phyloP scores from a whole-genome alignment of 2,888 invertebrate species.

The Neuroscelio doddi region DNA sequence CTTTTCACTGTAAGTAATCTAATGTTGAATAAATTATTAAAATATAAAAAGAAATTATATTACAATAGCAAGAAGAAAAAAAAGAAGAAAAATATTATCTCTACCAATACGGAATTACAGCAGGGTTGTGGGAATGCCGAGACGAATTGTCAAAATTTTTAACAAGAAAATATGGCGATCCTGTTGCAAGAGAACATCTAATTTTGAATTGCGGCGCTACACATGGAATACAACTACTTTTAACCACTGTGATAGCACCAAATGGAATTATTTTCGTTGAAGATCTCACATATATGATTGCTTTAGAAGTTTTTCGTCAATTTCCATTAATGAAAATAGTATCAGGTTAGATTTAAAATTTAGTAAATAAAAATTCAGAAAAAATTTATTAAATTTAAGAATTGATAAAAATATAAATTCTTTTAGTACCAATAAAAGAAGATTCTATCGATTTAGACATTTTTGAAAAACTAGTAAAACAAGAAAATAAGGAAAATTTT shows the following conservation, averaged over 20 bases:
- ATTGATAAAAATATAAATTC: conserved; percentile 6
- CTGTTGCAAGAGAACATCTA: conserved; percentile 73
- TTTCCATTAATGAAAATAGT: conserved; percentile 75
- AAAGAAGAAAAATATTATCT: conserved; percentile 68
- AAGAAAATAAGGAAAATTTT: conserved; percentile 62
- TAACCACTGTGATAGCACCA: conserved; percentile 75
- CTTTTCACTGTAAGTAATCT: too few species aligned
- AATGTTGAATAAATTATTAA: too few species aligned
- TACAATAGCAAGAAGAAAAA: conserved; percentile 63
- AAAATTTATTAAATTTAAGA: too few species aligned
- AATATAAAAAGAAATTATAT: too few species aligned
- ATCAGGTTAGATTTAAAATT: conserved; percentile 63
- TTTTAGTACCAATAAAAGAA: conserved; percentile 73
- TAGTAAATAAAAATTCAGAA: not conserved
- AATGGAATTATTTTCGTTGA: conserved; percentile 77
- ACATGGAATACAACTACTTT: conserved; percentile 75
- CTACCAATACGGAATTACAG: conserved; percentile 75
- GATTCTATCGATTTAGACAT: conserved; percentile 74
- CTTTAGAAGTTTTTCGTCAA: conserved; percentile 74
- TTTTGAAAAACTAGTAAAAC: conserved; percentile 70
- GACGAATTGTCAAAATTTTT: conserved; percentile 73
- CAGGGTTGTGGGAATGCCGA: conserved; percentile 73
- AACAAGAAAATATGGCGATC: conserved; percentile 69
- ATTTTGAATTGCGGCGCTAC: conserved; percentile 77
- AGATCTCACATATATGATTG: conserved; percentile 79